These are phyloP conservation scores for Drosophila azteca DNA, from an alignment of 1,140 invertebrate genomes.

Conservation along the genomic window DNA sequence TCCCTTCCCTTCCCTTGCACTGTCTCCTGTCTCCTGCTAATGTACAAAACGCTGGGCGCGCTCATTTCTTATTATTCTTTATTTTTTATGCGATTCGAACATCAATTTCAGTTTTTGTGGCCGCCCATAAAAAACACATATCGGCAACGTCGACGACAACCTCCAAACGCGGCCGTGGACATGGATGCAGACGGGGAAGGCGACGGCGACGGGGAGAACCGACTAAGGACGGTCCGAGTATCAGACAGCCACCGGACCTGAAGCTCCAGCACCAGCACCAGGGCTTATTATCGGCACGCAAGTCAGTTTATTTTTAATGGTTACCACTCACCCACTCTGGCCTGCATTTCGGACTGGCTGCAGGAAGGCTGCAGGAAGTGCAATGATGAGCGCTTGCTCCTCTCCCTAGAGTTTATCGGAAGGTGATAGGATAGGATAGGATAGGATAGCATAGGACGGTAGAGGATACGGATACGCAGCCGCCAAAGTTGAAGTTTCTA, in stretches of 20 bases:
- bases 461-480: no score
- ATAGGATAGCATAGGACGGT: constrained; percentile 18
- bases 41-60: constrained; percentile 78
- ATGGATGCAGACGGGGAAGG: neutral
- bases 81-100: constrained; percentile 80
- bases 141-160: constrained; percentile 49
- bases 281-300: constrained; percentile 82
- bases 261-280: constrained; percentile 23
- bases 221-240: constrained; percentile 10
- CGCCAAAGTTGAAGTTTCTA: constrained; percentile 31
- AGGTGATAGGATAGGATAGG: constrained; percentile 65
- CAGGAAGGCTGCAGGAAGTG: constrained; percentile 47
- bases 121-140: constrained; percentile 82
- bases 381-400: constrained; percentile 44
- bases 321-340: constrained; percentile 79
- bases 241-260: neutral
- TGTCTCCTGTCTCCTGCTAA: constrained; percentile 45
- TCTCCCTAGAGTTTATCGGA: constrained; percentile 59
- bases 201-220: constrained; percentile 15
- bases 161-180: constrained; percentile 8
- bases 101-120: constrained; percentile 82
- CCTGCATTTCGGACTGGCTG: constrained; percentile 26
- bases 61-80: constrained; percentile 81
- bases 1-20: neutral
- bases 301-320: constrained; percentile 83